phyloP scores from a whole-genome alignment of 2,797 vertebrate genomes.

The Paedocypris micromegethes region DNA sequence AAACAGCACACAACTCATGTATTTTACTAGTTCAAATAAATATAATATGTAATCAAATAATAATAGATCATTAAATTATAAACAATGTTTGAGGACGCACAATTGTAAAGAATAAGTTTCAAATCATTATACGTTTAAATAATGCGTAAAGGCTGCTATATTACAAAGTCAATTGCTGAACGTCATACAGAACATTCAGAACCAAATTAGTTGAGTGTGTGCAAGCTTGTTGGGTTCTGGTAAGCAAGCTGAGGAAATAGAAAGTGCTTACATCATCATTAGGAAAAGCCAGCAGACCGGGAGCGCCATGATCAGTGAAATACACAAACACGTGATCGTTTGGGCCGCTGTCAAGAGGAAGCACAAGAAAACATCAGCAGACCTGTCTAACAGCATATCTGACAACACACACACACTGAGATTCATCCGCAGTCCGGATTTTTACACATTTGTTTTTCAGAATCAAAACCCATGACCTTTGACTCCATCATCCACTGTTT shows the following conservation, averaged over 20 bases:
- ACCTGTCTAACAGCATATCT: slow-evolving; percentile 8
- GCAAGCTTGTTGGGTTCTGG: neutral
- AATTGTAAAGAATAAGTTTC: too few relatives aligned
- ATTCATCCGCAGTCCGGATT: neutral
- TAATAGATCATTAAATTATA: neutral
- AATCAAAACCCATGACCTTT: neutral
- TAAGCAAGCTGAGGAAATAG: slow-evolving; percentile 26
- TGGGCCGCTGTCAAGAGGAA: slow-evolving; percentile 77
- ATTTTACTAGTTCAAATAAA: neutral
- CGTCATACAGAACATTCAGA: neutral
- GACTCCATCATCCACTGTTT: neutral
- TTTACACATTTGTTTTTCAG: too few relatives aligned
- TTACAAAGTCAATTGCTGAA: too few relatives aligned
- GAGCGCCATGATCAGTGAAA: slow-evolving; percentile 91
- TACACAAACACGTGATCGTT: slow-evolving; percentile 91
- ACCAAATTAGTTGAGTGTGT: neutral
- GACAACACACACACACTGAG: neutral
- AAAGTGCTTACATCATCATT: slow-evolving; percentile 76
- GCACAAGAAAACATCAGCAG: neutral
- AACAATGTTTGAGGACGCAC: neutral
- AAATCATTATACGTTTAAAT: too few relatives aligned
- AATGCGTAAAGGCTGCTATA: too few relatives aligned
- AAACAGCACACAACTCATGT: too few relatives aligned
- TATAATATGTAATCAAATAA: neutral
- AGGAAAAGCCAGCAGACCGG: slow-evolving; percentile 88